Evolutionary conservation across 2,888 invertebrate species (phyloP).

Genomic region (Elmis aenea): DNA sequence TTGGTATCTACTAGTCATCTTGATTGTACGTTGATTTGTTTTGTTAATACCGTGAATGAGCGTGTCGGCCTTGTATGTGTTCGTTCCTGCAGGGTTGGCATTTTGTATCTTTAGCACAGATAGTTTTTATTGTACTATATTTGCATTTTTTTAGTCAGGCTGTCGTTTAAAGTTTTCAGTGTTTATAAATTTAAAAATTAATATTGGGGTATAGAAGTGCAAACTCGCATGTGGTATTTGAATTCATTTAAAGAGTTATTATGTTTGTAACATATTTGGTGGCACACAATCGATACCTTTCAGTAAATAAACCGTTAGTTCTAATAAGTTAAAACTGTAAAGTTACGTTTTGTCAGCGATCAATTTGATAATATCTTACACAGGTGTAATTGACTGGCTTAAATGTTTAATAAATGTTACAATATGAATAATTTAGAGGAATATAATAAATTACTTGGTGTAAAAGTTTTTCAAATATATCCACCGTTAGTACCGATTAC

Average conservation of each 20-base stretch:
- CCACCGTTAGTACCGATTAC: constrained; percentile 8
- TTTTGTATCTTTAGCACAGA: constrained; percentile 25
- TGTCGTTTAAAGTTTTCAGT: too few relatives aligned
- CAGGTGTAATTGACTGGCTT: constrained; percentile 13
- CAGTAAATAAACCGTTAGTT: too few relatives aligned
- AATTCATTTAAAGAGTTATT: too few relatives aligned
- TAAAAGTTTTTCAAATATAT: constrained; percentile 21
- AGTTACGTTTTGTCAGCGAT: too few relatives aligned
- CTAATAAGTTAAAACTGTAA: too few relatives aligned
- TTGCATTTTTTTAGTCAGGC: constrained; percentile 30
- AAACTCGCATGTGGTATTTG: too few relatives aligned
- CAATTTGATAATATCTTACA: too few relatives aligned
- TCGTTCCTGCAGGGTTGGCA: constrained; percentile 15
- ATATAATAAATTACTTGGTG: constrained; percentile 22
- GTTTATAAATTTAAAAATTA: too few relatives aligned
- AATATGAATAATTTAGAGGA: constrained; percentile 24
- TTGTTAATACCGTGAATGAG: constrained; percentile 34
- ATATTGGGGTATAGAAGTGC: too few relatives aligned
- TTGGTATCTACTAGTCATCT: constrained; percentile 47
- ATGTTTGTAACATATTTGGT: too few relatives aligned
- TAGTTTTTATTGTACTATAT: constrained; percentile 27
- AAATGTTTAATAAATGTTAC: constrained; percentile 24
- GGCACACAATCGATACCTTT: too few relatives aligned
- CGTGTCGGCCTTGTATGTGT: constrained; percentile 9
- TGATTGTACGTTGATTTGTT: constrained; percentile 44